These are phyloP conservation scores for Homalodisca vitripennis DNA, from an alignment of 1,140 invertebrate species.

Conservation along the genomic window DNA sequence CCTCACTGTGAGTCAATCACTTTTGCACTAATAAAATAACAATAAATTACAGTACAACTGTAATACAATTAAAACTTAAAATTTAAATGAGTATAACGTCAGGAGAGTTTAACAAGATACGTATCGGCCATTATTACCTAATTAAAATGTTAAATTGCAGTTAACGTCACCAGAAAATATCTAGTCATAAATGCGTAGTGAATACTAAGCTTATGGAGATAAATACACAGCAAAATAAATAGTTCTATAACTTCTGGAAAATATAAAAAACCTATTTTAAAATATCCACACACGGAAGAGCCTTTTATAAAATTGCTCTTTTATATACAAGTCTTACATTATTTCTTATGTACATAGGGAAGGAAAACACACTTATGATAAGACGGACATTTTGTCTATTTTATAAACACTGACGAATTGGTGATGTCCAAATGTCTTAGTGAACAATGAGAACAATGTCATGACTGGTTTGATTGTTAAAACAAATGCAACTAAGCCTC, in stretches of 20 bases:
- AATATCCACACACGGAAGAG: background rate
- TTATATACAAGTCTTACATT: constrained; percentile 7
- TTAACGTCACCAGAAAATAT: background rate
- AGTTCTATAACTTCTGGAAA: background rate
- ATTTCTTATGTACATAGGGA: constrained; percentile 10
- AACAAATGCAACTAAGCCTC: too few relatives aligned
- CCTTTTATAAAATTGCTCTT: constrained; percentile 6
- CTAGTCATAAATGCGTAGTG: background rate
- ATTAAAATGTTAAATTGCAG: background rate
- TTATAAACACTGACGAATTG: constrained; percentile 6
- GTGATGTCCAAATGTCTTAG: too few relatives aligned
- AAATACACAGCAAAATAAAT: constrained; percentile 14
- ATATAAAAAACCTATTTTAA: constrained; percentile 7
- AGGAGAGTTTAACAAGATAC: too few relatives aligned
- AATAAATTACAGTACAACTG: too few relatives aligned
- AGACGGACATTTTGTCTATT: constrained; percentile 8
- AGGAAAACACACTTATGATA: constrained; percentile 1
- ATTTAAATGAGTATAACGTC: too few relatives aligned
- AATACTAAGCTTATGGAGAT: background rate
- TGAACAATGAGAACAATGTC: too few relatives aligned
- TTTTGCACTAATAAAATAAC: too few relatives aligned
- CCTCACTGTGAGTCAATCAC: too few relatives aligned
- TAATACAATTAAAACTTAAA: too few relatives aligned
- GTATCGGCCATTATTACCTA: too few relatives aligned
- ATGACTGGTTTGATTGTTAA: too few relatives aligned